Evolutionary conservation across 2,797 vertebrate genomes (phyloP).

Genomic region (Xyrichtys novacula): DNA sequence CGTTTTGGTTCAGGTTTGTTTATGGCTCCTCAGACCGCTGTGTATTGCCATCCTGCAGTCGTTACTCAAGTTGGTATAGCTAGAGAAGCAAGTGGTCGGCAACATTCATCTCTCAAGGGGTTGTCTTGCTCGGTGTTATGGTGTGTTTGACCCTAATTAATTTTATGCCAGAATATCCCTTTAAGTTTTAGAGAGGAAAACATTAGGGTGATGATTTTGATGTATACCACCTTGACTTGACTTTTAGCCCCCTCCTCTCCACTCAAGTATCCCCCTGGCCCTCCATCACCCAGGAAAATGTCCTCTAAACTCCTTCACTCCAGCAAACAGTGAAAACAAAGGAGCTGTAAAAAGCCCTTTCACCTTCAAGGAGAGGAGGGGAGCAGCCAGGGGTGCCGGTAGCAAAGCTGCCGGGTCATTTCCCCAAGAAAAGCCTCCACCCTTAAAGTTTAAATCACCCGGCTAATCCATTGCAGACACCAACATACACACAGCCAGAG

Average conservation of each 20-base stretch:
- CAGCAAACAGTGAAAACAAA: constrained; percentile 71
- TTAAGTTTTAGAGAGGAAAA: too few species aligned
- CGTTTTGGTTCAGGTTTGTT: too few species aligned
- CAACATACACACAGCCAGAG: constrained; percentile 43
- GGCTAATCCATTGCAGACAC: constrained; percentile 63
- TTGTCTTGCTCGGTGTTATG: too few species aligned
- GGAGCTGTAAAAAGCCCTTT: constrained; percentile 56
- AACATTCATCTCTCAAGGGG: too few species aligned
- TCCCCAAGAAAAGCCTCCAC: constrained; percentile 67
- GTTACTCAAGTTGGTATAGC: too few species aligned
- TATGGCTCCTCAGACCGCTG: too few species aligned
- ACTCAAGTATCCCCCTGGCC: constrained; percentile 29
- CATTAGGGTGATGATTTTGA: neutral
- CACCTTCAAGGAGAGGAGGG: constrained; percentile 47
- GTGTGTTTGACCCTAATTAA: too few species aligned
- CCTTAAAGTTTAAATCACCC: constrained; percentile 62
- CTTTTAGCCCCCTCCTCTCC: constrained; percentile 9
- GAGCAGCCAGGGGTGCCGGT: constrained; percentile 40
- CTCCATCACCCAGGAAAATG: constrained; percentile 31
- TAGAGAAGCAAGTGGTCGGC: too few species aligned
- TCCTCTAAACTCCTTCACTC: constrained; percentile 33
- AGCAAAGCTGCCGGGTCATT: constrained; percentile 52
- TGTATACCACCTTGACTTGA: neutral
- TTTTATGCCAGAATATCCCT: too few species aligned
- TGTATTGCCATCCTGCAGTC: too few species aligned